A percentile compares a stretch with the other conserved stretches of the same genome.
phyloP scores from a whole-genome alignment of 1,140 invertebrate genomes.

The Panagrolaimus sp. region DNA sequence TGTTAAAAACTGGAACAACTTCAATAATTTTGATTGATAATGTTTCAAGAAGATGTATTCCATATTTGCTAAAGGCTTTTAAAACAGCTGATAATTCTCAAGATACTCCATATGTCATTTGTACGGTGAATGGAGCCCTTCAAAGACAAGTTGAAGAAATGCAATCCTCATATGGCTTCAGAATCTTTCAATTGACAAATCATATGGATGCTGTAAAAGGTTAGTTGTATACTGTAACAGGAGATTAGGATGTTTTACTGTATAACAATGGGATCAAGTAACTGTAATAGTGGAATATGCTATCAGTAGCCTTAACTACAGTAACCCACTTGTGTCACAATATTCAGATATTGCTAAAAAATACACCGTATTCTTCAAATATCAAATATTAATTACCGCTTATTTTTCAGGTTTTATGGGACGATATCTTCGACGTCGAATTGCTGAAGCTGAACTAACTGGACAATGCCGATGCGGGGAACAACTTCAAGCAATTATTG shows the following conservation, averaged over 20 bases:
- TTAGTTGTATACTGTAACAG: too few species aligned
- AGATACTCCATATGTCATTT: slow-evolving; percentile 1
- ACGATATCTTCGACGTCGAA: slow-evolving; percentile 45
- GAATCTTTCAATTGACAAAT: neutral
- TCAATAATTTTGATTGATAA: slow-evolving; percentile 41
- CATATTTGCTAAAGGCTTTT: neutral
- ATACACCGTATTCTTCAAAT: too few species aligned
- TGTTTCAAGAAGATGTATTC: slow-evolving; percentile 35
- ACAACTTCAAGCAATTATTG: slow-evolving; percentile 30
- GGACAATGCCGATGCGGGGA: slow-evolving; percentile 23
- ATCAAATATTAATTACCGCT: neutral
- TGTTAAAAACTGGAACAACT: slow-evolving; percentile 21
- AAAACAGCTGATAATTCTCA: neutral
- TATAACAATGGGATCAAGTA: too few species aligned
- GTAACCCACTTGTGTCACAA: too few species aligned
- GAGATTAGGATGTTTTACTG: too few species aligned
- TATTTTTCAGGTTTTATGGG: slow-evolving; percentile 41
- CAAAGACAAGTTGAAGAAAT: slow-evolving; percentile 15
- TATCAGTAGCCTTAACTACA: too few species aligned
- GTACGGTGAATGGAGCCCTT: slow-evolving; percentile 4
- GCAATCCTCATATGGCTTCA: neutral
- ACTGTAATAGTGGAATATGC: too few species aligned
- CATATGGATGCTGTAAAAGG: slow-evolving; percentile 8
- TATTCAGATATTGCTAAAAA: too few species aligned
- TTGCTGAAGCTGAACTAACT: slow-evolving; percentile 43